Conservation (phyloP, 37 sponge, comb jelly and placozoan genomes). For the Haliclona indistincta region DNA sequence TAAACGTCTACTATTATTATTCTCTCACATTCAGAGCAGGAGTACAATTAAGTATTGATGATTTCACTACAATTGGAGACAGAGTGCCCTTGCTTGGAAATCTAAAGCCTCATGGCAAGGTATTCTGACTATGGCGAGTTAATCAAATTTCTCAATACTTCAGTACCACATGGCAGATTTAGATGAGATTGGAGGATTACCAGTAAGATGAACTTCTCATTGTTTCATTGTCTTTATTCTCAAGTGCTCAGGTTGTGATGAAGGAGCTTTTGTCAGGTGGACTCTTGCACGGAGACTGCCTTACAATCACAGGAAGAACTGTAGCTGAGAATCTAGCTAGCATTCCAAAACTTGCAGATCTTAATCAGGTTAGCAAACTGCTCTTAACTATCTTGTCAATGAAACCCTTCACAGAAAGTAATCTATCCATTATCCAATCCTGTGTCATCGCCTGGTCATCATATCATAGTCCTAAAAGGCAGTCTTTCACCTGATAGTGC, state of each 20-base stretch:
- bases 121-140: background rate
- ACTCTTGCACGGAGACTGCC: slow-evolving; percentile 65
- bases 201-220: slow-evolving; percentile 28
- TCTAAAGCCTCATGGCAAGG: slow-evolving; percentile 79
- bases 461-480: slow-evolving; percentile 46
- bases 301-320: slow-evolving; percentile 72
- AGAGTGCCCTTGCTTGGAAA: slow-evolving; percentile 64
- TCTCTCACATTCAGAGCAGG: slow-evolving; percentile 39
- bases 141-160: background rate
- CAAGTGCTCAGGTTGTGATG: slow-evolving; percentile 48
- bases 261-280: slow-evolving; percentile 63
- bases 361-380: background rate
- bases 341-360: slow-evolving; percentile 36
- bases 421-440: slow-evolving; percentile 45
- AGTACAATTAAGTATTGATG: slow-evolving; percentile 60
- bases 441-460: slow-evolving; percentile 48
- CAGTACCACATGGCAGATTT: slow-evolving; percentile 80
- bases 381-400: background rate
- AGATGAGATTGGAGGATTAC: slow-evolving; percentile 67
- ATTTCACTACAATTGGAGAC: slow-evolving; percentile 68
- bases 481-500: slow-evolving; percentile 55
- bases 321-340: slow-evolving; percentile 56
- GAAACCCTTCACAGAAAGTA: slow-evolving; percentile 27
- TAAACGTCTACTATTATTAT: background rate
- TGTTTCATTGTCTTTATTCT: background rate